These are phyloP conservation scores for Potamilus streckersoni DNA, from an alignment of 1,140 invertebrate genomes.

Conservation along the genomic window DNA sequence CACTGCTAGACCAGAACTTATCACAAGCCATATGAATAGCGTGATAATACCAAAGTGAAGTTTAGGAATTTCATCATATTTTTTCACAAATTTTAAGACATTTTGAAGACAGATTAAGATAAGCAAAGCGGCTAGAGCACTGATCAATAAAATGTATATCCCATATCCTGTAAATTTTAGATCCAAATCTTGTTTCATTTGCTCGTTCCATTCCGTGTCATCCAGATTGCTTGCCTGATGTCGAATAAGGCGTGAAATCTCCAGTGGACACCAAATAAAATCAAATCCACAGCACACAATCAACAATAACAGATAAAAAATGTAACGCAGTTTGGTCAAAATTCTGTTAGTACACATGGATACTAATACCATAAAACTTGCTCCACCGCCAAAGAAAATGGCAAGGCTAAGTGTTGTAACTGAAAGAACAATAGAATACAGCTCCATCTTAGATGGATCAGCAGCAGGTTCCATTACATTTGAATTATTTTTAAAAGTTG, in stretches of 20 bases:
- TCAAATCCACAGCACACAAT: constrained; percentile 45
- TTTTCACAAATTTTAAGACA: constrained; percentile 32
- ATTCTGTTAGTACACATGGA: constrained; percentile 42
- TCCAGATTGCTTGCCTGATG: constrained; percentile 35
- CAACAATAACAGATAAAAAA: constrained; percentile 48
- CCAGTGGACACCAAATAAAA: constrained; percentile 55
- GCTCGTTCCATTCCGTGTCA: constrained; percentile 7
- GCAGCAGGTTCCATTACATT: background rate
- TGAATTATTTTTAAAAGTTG: background rate
- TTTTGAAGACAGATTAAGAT: constrained; percentile 38
- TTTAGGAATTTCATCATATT: constrained; percentile 31
- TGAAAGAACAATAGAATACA: constrained; percentile 56
- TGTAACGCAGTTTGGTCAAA: constrained; percentile 46
- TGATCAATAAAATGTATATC: constrained; percentile 49
- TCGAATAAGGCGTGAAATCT: constrained; percentile 47
- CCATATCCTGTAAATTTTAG: constrained; percentile 43
- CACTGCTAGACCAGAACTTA: constrained; percentile 17
- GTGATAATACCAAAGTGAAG: constrained; percentile 25
- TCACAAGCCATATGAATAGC: constrained; percentile 22
- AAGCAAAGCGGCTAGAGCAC: constrained; percentile 36
- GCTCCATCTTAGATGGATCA: constrained; percentile 32
- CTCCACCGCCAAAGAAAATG: constrained; percentile 47
- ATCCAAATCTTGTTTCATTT: constrained; percentile 6
- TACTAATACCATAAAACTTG: constrained; percentile 47
- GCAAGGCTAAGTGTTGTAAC: constrained; percentile 44